Conservation (phyloP, 30 jellyfish, hydroid and myxozoan genomes). For the Hydra vulgaris region DNA sequence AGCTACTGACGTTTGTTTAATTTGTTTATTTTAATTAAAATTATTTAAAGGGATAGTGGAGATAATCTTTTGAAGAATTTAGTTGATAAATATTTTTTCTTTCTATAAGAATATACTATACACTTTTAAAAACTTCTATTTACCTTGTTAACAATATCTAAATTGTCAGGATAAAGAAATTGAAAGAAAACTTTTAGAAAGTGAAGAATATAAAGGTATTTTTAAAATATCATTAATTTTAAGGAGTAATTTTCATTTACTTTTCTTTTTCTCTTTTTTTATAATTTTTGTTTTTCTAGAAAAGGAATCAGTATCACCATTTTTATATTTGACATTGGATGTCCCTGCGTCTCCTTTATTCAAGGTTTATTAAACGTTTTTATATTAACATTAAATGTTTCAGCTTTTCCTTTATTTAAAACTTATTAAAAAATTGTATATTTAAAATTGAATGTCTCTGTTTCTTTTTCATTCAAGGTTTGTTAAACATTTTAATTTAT, state of each 20-base stretch:
- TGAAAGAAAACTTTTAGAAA: slow-evolving; percentile 36
- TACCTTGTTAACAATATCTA: not conserved
- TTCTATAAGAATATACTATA: no score
- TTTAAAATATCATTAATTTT: no score
- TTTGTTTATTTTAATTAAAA: not conserved
- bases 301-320: slow-evolving; percentile 54
- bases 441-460: slow-evolving; percentile 85
- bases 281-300: slow-evolving; percentile 28
- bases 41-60: not conserved
- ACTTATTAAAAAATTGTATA: no score
- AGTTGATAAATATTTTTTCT: not conserved
- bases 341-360: slow-evolving; percentile 99
- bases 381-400: slow-evolving; percentile 82
- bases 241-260: not conserved
- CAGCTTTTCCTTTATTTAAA: slow-evolving; percentile 91
- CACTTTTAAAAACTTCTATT: no score
- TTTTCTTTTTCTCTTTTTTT: not conserved
- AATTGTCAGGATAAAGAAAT: slow-evolving; percentile 33
- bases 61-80: not conserved
- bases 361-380: no score
- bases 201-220: slow-evolving; percentile 68
- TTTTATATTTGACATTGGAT: slow-evolving; percentile 76
- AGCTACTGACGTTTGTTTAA: slow-evolving; percentile 54
- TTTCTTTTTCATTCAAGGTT: slow-evolving; percentile 46
- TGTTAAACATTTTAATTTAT: not conserved